These are phyloP conservation scores for Laspeyria flexula DNA, from an alignment of 2,888 invertebrate species.

Conservation along the genomic window DNA sequence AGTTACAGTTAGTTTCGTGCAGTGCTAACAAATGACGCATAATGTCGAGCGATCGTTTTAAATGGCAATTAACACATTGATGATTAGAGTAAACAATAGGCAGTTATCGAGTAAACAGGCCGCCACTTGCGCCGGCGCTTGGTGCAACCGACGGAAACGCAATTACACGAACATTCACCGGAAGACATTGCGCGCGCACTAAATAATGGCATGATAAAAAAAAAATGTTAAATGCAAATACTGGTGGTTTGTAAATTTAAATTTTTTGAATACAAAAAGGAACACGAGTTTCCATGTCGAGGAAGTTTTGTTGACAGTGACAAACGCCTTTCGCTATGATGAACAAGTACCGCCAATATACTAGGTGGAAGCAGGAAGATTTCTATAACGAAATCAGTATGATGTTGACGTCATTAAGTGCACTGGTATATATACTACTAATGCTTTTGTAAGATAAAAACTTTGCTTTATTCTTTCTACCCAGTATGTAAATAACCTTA, in stretches of 20 bases:
- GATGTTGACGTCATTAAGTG: no score
- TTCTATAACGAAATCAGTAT: no score
- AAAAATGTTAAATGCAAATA: slow-evolving; percentile 41
- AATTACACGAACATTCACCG: slow-evolving; percentile 54
- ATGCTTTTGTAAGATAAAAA: no score
- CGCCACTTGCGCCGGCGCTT: slow-evolving; percentile 41
- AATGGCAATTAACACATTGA: slow-evolving; percentile 46
- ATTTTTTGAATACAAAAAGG: slow-evolving; percentile 26
- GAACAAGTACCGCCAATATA: slow-evolving; percentile 5
- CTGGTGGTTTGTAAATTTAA: slow-evolving; percentile 23
- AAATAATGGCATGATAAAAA: slow-evolving; percentile 25
- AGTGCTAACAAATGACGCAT: slow-evolving; percentile 22
- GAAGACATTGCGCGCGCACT: slow-evolving; percentile 44
- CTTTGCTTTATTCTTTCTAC: no score
- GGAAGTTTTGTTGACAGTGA: slow-evolving; percentile 27
- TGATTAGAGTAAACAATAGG: slow-evolving; percentile 44
- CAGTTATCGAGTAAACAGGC: slow-evolving; percentile 45
- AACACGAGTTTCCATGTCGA: slow-evolving; percentile 4
- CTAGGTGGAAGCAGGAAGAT: no score
- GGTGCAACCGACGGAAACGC: slow-evolving; percentile 46
- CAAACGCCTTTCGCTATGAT: slow-evolving; percentile 14
- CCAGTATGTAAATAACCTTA: slow-evolving; percentile 5
- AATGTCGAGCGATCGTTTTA: slow-evolving; percentile 28
- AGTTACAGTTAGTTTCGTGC: slow-evolving; percentile 12
- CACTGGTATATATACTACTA: no score